Percentiles rank a stretch among this genome's conserved stretches.
phyloP scores from a whole-genome alignment of 1,140 invertebrate genomes.

The Tetragonula clypearis region DNA sequence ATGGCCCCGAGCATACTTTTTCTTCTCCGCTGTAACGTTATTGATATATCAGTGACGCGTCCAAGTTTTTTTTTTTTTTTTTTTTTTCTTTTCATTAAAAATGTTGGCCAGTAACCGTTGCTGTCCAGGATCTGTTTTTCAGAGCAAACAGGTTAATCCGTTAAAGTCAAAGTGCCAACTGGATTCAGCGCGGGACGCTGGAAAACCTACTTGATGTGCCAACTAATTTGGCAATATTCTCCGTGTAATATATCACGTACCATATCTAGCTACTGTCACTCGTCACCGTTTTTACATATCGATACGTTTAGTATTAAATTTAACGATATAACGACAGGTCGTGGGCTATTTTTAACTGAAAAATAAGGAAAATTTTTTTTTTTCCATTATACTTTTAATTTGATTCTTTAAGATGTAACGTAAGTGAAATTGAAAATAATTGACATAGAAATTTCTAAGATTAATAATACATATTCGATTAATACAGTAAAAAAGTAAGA shows the following conservation, averaged over 20 bases:
- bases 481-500: too few relatives aligned
- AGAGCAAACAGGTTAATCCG: slow-evolving; percentile 25
- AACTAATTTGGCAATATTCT: slow-evolving; percentile 30
- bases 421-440: too few relatives aligned
- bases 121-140: slow-evolving; percentile 2
- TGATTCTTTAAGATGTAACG: too few relatives aligned
- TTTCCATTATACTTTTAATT: too few relatives aligned
- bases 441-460: too few relatives aligned
- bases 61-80: neutral
- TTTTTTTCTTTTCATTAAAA: neutral
- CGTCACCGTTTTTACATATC: neutral
- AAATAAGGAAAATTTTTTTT: too few relatives aligned
- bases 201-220: slow-evolving; percentile 2
- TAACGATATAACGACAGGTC: too few relatives aligned
- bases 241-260: neutral
- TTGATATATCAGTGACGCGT: neutral
- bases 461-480: too few relatives aligned
- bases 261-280: neutral
- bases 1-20: too few relatives aligned
- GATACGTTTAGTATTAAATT: too few relatives aligned
- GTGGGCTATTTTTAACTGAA: too few relatives aligned
- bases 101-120: neutral
- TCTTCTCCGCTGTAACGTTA: neutral
- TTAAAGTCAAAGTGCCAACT: slow-evolving; percentile 21
- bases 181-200: neutral